Base-by-base conservation (phyloP, 2,797 vertebrate species). In the Apodemus agrarius region DNA sequence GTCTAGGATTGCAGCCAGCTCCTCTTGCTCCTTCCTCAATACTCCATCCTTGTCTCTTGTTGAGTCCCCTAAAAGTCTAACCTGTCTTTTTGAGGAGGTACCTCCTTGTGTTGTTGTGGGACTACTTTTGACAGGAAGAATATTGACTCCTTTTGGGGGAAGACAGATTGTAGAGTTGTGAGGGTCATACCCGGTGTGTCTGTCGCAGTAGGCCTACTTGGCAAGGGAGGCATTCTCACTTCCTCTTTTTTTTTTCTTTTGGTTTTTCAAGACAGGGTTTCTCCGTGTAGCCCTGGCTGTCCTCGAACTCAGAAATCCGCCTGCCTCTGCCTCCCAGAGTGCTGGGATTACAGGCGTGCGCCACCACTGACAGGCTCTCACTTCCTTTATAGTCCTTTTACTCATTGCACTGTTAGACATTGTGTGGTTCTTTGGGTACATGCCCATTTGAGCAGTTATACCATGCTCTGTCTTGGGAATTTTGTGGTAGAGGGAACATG, bases 21-120 rank as follows among this genome's bases (percentile, higher is more conserved):
- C 59, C 87, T 93, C 43, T 40, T 85, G 69, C 78, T 96, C n/a
- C 13, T 91, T 69, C 43, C 22, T 22, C 34, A 6, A 43, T 3
- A 82, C 76, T 92, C 75, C 21, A 82, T 96, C 49, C 16, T 57
- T 93, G 75, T 26, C 54, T 90, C 19, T 94, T 92, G 67, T 75
- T 93, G 40, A 85, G 3, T 31, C 40, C 90, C 65, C 59, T 84
- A 52, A 94, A 94, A 96, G 82, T 96, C 26, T 93, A 83, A 40
- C 26, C 26, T 93, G 49, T 6, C 34, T 76, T 92, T 95, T 93
- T 95, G 81, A 90, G 59, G 90, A 49, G 8, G 34, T 92, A 24
- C 80, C 6, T 93, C 11, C 16, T 94, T 95, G 83, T 94, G 59
- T 85, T 96, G 31, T 94, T 76, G 40, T 75, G 83, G 79, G 52